Conservation (phyloP, 1,140 invertebrate genomes). For the Drosophila equinoxialis region DNA sequence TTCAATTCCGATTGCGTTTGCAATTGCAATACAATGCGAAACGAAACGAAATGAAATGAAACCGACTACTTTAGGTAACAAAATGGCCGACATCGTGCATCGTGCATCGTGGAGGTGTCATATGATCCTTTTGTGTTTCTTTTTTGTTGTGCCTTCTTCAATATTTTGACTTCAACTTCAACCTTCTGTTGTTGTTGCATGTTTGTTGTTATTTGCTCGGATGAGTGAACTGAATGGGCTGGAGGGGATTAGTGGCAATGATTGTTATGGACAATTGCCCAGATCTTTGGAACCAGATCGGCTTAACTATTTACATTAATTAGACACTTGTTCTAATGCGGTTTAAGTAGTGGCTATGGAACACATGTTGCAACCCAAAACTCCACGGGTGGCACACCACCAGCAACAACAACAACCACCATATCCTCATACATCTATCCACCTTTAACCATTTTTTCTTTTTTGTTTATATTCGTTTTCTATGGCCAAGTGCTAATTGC, state of each 20-base stretch:
- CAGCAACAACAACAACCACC: neutral
- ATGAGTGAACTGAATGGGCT: constrained; percentile 9
- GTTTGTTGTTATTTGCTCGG: constrained; percentile 28
- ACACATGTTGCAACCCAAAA: constrained; percentile 64
- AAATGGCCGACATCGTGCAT: constrained; percentile 53
- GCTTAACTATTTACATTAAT: constrained; percentile 65
- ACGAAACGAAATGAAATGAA: constrained; percentile 23
- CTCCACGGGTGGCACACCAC: constrained; percentile 47
- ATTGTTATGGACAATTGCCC: constrained; percentile 62
- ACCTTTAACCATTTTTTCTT: constrained; percentile 10
- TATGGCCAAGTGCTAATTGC: constrained; percentile 44
- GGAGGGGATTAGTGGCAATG: constrained; percentile 43
- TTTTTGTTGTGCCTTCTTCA: neutral
- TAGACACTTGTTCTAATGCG: constrained; percentile 64
- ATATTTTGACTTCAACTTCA: constrained; percentile 11
- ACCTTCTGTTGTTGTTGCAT: constrained; percentile 10
- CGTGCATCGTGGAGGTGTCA: constrained; percentile 15
- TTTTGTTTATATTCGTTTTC: constrained; percentile 17
- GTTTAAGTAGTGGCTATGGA: constrained; percentile 19
- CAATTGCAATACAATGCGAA: constrained; percentile 14
- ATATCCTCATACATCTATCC: neutral
- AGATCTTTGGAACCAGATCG: constrained; percentile 34
- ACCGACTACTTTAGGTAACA: constrained; percentile 45
- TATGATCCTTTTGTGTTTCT: constrained; percentile 25
- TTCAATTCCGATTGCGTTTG: neutral